phyloP scores from a whole-genome alignment of 1,140 invertebrate genomes.

The Caenorhabditis tropicalis region DNA sequence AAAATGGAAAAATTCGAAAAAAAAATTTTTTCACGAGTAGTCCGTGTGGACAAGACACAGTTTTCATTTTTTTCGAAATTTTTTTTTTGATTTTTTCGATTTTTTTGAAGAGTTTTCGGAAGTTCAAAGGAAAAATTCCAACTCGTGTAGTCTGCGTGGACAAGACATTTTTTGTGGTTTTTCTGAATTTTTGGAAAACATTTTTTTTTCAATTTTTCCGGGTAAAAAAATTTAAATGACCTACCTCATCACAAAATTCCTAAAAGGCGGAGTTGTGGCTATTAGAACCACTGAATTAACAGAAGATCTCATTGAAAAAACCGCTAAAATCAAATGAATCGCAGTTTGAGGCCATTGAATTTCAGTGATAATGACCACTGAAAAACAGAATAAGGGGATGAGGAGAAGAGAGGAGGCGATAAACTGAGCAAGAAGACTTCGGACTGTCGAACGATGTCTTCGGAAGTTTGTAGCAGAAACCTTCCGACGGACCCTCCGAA shows the following conservation, averaged over 20 bases:
- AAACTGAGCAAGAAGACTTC: neutral
- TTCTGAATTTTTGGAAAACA: no score
- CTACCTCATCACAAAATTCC: neutral
- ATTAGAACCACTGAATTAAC: neutral
- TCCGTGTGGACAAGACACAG: no score
- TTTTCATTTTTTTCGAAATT: no score
- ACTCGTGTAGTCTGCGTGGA: no score
- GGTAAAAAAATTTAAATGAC: no score
- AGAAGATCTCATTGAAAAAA: neutral
- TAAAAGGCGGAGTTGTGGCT: neutral
- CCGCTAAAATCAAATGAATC: neutral
- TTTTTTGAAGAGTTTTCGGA: no score
- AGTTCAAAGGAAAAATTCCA: no score
- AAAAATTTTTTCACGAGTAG: no score
- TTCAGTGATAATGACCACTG: neutral
- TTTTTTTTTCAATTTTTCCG: no score
- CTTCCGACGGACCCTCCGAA: neutral
- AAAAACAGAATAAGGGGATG: neutral
- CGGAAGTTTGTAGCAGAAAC: neutral
- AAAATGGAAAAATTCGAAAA: no score
- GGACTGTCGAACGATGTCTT: neutral
- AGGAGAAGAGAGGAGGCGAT: neutral
- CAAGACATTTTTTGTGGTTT: no score
- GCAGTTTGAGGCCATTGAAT: neutral
- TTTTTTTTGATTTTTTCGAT: no score